phyloP scores from a whole-genome alignment of 2,113 vertebrate species.

The Perca flavescens region DNA sequence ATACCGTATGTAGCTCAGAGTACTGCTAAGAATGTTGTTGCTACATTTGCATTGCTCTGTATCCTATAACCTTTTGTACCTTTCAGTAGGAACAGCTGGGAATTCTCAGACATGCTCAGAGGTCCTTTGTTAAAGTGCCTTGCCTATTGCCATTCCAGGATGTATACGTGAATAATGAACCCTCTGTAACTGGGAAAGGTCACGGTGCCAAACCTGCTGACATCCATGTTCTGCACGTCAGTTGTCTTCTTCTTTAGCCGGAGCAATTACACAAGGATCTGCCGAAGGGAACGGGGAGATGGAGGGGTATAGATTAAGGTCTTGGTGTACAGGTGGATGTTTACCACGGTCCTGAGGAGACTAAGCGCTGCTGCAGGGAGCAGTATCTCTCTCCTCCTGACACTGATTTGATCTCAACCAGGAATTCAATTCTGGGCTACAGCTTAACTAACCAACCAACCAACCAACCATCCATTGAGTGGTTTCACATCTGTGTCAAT shows the following conservation, averaged over 20 bases:
- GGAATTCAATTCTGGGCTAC: slow-evolving; percentile 7
- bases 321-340: slow-evolving; percentile 1
- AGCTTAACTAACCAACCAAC: not conserved
- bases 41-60: not conserved
- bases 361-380: not conserved
- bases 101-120: not conserved
- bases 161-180: slow-evolving; percentile 17
- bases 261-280: slow-evolving; percentile 52
- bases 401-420: slow-evolving; percentile 24
- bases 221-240: slow-evolving; percentile 52
- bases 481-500: not conserved
- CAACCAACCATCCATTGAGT: not conserved
- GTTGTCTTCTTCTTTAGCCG: slow-evolving; percentile 41
- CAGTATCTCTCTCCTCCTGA: not conserved
- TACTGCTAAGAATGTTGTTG: not conserved
- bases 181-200: slow-evolving; percentile 66
- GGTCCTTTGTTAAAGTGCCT: not conserved
- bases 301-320: not conserved
- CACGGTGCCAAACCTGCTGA: slow-evolving; percentile 50
- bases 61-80: not conserved
- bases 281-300: not conserved
- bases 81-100: slow-evolving; percentile 6
- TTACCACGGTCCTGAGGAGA: not conserved
- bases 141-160: not conserved
- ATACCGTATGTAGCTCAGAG: not conserved